Evolutionary conservation across 2,888 invertebrate genomes (phyloP).

Genomic region (Lepidochrysops patricia): DNA sequence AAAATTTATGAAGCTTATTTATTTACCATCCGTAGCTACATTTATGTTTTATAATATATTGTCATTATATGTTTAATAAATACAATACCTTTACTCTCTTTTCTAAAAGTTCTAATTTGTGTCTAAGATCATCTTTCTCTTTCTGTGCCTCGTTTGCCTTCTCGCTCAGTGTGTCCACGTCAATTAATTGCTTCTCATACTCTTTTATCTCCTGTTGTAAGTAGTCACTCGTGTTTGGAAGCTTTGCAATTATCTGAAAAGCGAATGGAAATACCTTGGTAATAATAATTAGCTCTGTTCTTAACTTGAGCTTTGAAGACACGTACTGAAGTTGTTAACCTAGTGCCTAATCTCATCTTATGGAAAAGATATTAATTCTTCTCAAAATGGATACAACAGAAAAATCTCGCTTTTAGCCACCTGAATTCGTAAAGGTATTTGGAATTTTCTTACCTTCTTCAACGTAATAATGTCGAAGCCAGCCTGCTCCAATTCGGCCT

Average conservation of each 20-base stretch:
- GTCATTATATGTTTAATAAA: not conserved
- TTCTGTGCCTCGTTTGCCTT: slow-evolving; percentile 81
- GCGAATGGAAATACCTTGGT: not conserved
- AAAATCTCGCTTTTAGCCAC: not conserved
- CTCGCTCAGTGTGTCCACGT: slow-evolving; percentile 83
- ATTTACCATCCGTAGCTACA: not conserved
- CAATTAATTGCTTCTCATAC: slow-evolving; percentile 85
- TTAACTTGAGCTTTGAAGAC: no score
- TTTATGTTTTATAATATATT: not conserved
- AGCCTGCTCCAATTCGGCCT: slow-evolving; percentile 88
- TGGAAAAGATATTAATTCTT: not conserved
- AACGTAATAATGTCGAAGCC: slow-evolving; percentile 80
- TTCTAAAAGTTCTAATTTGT: slow-evolving; percentile 81
- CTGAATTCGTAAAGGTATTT: no score
- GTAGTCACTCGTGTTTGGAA: slow-evolving; percentile 77
- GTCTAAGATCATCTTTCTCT: slow-evolving; percentile 77
- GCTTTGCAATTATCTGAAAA: slow-evolving; percentile 77
- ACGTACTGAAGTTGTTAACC: no score
- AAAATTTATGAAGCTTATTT: not conserved
- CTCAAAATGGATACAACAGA: no score
- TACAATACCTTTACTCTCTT: slow-evolving; percentile 78
- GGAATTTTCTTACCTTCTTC: slow-evolving; percentile 75
- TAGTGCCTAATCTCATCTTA: no score
- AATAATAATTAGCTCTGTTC: no score
- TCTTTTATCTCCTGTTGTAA: slow-evolving; percentile 81